A percentile compares a stretch with the other conserved stretches of the same genome.
phyloP scores from a whole-genome alignment of 1,140 invertebrate genomes.

The Asbolus verrucosus region DNA sequence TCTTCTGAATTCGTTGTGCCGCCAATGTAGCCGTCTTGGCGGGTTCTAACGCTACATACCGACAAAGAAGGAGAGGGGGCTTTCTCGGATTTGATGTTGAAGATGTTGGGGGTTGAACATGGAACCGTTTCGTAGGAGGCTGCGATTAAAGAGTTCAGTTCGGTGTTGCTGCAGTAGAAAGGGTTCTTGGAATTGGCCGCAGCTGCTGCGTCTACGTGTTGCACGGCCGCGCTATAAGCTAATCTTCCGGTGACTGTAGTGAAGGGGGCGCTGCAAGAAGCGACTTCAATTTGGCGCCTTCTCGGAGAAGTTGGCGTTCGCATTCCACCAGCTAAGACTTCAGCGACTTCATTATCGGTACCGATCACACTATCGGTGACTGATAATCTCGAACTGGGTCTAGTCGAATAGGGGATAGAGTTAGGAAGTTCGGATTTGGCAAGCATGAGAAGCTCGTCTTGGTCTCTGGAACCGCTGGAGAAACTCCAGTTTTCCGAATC shows the following conservation, averaged over 20 bases:
- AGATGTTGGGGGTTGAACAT: conserved; percentile 67
- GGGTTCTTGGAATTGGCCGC: conserved; percentile 62
- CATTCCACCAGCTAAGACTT: conserved; percentile 65
- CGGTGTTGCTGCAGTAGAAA: conserved; percentile 65
- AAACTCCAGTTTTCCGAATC: conserved; percentile 81
- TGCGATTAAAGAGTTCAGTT: conserved; percentile 66
- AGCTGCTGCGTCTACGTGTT: conserved; percentile 69
- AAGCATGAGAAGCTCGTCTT: conserved; percentile 70
- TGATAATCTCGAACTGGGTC: conserved; percentile 72
- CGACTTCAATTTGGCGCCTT: conserved; percentile 68
- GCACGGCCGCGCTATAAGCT: conserved; percentile 72
- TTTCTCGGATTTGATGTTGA: conserved; percentile 67
- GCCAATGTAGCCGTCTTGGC: conserved; percentile 73
- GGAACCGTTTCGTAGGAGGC: conserved; percentile 67
- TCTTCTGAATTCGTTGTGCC: conserved; percentile 61
- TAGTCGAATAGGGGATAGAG: conserved; percentile 63
- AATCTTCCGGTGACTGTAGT: conserved; percentile 71
- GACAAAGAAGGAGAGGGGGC: conserved; percentile 73
- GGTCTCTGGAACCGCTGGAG: conserved; percentile 72
- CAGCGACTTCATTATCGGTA: conserved; percentile 69
- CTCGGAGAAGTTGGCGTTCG: conserved; percentile 68
- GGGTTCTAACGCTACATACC: conserved; percentile 73
- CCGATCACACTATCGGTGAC: conserved; percentile 66
- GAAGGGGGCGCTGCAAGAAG: conserved; percentile 69
- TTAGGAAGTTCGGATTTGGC: conserved; percentile 61